Percentiles rank a stretch among this genome's conserved stretches.
These are phyloP conservation scores for Lophura swinhoii DNA, from an alignment of 2,797 vertebrate species.

Conservation along the genomic window DNA sequence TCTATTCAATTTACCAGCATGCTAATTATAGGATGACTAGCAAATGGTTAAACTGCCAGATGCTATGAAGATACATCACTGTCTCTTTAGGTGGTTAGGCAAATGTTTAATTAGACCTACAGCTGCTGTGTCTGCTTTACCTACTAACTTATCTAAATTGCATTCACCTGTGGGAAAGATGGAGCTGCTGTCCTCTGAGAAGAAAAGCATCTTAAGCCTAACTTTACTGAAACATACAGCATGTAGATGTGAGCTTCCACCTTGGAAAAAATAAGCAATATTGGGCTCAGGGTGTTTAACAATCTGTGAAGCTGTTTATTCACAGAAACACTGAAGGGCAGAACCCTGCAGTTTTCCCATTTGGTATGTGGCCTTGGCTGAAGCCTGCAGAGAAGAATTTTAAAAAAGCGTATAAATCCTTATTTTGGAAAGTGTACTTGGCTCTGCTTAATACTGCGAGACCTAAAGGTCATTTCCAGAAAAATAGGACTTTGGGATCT, in stretches of 20 bases:
- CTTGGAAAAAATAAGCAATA: not conserved
- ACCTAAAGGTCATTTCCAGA: not conserved
- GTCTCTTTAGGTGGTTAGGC: conserved; percentile 73
- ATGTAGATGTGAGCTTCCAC: not conserved
- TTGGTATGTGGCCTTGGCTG: not conserved
- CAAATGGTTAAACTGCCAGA: conserved; percentile 68
- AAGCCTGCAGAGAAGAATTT: not conserved
- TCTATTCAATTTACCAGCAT: conserved; percentile 75
- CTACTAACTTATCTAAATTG: conserved; percentile 29
- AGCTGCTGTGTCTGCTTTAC: conserved; percentile 57
- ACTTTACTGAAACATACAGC: conserved; percentile 19
- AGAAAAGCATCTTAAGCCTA: conserved; percentile 42
- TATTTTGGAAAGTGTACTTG: not conserved
- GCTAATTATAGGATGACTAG: conserved; percentile 71
- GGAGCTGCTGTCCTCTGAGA: conserved; percentile 35
- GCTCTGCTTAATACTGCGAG: not conserved
- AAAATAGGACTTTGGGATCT: not conserved
- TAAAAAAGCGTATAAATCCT: not conserved
- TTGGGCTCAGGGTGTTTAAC: not conserved
- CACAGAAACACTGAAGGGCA: fast-evolving
- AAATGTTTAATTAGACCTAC: conserved; percentile 76
- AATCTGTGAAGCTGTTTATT: not conserved
- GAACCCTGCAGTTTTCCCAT: not conserved
- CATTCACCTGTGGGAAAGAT: conserved; percentile 62
- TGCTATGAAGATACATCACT: conserved; percentile 71